Evolutionary conservation across 2,113 vertebrate genomes (phyloP).

Genomic region (Acinonyx jubatus): DNA sequence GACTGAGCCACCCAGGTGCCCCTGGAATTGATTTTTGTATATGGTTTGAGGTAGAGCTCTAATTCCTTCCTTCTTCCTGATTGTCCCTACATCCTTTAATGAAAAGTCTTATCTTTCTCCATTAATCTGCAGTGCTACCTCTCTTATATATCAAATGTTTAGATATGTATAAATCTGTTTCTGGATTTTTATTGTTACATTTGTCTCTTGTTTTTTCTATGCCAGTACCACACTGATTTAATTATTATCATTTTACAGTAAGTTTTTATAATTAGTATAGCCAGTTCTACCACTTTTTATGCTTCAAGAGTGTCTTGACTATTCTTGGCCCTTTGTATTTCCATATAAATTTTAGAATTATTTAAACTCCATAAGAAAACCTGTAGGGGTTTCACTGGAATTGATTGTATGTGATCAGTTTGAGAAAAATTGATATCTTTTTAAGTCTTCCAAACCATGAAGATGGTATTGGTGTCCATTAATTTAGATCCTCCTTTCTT

Average conservation of each 20-base stretch:
- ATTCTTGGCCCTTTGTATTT: neutral
- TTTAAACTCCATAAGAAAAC: neutral
- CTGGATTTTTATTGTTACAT: constrained; percentile 14
- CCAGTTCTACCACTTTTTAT: neutral
- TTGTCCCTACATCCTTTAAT: neutral
- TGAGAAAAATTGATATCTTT: constrained; percentile 1
- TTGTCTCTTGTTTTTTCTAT: neutral
- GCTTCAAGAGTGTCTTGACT: neutral
- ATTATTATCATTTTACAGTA: neutral
- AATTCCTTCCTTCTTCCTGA: neutral
- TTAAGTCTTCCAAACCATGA: neutral
- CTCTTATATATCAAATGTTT: neutral
- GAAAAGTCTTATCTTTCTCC: constrained; percentile 4
- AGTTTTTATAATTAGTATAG: neutral
- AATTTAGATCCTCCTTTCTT: neutral
- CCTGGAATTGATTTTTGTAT: neutral
- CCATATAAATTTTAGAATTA: neutral
- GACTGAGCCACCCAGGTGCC: too few relatives aligned
- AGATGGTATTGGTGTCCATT: neutral
- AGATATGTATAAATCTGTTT: neutral
- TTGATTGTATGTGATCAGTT: constrained; percentile 6
- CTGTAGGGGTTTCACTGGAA: neutral
- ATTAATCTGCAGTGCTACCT: neutral
- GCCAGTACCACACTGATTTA: neutral
- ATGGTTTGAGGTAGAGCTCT: neutral